phyloP scores from a whole-genome alignment of 1,140 invertebrate species.

The Drosophila mauritiana region DNA sequence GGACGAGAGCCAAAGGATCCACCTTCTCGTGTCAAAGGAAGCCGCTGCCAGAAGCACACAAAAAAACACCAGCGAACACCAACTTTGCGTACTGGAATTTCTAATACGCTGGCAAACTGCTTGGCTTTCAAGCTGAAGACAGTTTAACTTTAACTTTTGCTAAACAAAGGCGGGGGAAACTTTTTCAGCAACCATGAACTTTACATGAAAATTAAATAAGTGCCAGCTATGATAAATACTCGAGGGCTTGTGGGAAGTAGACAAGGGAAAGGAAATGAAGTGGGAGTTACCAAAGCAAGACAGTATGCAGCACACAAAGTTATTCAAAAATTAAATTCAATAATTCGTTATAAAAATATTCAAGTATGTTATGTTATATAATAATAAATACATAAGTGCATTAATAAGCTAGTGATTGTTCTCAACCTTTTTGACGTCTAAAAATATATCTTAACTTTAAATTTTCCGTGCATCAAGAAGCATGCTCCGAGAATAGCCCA shows the following conservation, averaged over 20 bases:
- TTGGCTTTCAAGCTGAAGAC: slow-evolving; percentile 39
- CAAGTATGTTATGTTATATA: too few relatives aligned
- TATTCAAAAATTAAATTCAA: slow-evolving; percentile 9
- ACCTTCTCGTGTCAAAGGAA: slow-evolving; percentile 44
- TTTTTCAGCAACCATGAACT: slow-evolving; percentile 48
- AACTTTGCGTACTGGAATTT: slow-evolving; percentile 42
- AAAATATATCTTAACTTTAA: too few relatives aligned
- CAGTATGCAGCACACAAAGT: background rate
- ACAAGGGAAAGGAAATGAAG: slow-evolving; percentile 18
- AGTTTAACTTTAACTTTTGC: slow-evolving; percentile 58
- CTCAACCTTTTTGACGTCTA: too few relatives aligned
- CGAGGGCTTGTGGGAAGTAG: slow-evolving; percentile 20
- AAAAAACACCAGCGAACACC: slow-evolving; percentile 27
- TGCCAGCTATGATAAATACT: slow-evolving; percentile 76
- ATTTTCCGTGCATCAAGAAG: slow-evolving; percentile 38
- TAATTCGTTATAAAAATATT: background rate
- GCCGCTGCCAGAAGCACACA: slow-evolving; percentile 21
- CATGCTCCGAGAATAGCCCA: slow-evolving; percentile 7
- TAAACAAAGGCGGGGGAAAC: slow-evolving; percentile 35
- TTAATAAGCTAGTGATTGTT: too few relatives aligned
- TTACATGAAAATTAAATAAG: slow-evolving; percentile 83
- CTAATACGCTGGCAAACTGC: slow-evolving; percentile 31
- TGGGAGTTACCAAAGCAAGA: slow-evolving; percentile 12
- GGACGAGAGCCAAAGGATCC: slow-evolving; percentile 12
- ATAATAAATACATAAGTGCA: too few relatives aligned